These are phyloP conservation scores for Tenthredo mesomela DNA, from an alignment of 2,888 invertebrate genomes.

Conservation along the genomic window DNA sequence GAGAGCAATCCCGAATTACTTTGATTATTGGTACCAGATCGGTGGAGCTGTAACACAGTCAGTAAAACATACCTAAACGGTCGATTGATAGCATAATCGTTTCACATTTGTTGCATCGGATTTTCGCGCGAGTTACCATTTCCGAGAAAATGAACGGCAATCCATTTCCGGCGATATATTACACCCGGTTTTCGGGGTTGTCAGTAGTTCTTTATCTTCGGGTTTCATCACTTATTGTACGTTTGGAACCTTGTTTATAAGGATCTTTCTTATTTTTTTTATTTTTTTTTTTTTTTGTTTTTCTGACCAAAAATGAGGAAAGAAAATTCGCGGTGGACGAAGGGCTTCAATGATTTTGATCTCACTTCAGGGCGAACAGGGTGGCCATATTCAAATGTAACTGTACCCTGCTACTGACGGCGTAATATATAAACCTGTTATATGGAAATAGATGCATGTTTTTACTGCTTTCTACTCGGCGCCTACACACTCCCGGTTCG, in stretches of 20 bases:
- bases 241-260: not conserved
- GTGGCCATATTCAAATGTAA: conserved; percentile 75
- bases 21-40: not conserved
- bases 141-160: conserved; percentile 4
- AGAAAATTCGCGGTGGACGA: not conserved
- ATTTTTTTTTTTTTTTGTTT: too few species aligned
- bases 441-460: conserved; percentile 78
- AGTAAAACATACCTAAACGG: not conserved
- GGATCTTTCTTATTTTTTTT: not conserved
- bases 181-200: not conserved
- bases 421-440: conserved; percentile 77
- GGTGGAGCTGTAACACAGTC: not conserved
- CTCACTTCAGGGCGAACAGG: conserved; percentile 35
- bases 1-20: not conserved
- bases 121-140: not conserved
- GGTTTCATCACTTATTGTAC: not conserved
- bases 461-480: conserved; percentile 70
- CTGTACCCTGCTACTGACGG: conserved; percentile 75
- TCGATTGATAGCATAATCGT: not conserved
- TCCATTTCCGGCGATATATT: conserved; percentile 12
- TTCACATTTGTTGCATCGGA: conserved; percentile 10
- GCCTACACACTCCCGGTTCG: conserved; percentile 41
- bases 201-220: not conserved
- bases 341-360: conserved; percentile 35
- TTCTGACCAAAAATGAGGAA: not conserved